Evolutionary conservation across 2,113 vertebrate species (phyloP), one percentile per base, ranked within the genome.

Genomic region (Haemorhous mexicanus): DNA sequence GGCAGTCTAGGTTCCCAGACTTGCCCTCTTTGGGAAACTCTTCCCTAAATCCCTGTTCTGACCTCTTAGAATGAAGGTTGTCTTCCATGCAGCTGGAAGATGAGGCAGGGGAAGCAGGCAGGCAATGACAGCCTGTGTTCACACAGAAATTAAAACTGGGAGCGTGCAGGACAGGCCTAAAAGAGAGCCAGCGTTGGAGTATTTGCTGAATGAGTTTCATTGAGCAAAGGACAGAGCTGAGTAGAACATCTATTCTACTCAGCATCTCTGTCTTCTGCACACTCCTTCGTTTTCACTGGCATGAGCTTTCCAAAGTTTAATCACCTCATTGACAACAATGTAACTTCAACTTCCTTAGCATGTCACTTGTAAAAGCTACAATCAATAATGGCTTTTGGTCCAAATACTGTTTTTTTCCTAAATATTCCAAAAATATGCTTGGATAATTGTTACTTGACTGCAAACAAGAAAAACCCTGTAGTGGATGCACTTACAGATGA

Each of bases 121-220:
- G 43, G 39, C 20, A 82, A 46, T 7, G 10, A 39, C 11, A 89
- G 22, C 4, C 32, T 11, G 3, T 15, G 23, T 22, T 41, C 27
- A 46, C 10, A 19, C 13, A 67, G 7, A 24, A 55, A 26, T 41
- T 11, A 39, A 86, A 55, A 46, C 5, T 3, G 14, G 27, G n/a
- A 81, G 9, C 0, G 0, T 20, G 47, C 26, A 70, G 43, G 8
- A 67, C 30, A 75, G 44, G 26, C 16, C 13, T 20, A 44, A 63
- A 62, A 73, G 76, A 8, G 30, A 75, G 33, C 7, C 11, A 46
- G 15, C 4, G 16, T 47, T 52, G 56, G 32, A 89, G 33, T 13
- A 35, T 47, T 37, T 81, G 16, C 46, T 62, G 44, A 91, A 61
- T 26, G 20, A 75, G 28, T 73, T 63, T 55, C 32, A 73, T 14